These are phyloP conservation scores for Montipora capitata DNA, from an alignment of 92 coral and sea anemone species.

Conservation along the genomic window DNA sequence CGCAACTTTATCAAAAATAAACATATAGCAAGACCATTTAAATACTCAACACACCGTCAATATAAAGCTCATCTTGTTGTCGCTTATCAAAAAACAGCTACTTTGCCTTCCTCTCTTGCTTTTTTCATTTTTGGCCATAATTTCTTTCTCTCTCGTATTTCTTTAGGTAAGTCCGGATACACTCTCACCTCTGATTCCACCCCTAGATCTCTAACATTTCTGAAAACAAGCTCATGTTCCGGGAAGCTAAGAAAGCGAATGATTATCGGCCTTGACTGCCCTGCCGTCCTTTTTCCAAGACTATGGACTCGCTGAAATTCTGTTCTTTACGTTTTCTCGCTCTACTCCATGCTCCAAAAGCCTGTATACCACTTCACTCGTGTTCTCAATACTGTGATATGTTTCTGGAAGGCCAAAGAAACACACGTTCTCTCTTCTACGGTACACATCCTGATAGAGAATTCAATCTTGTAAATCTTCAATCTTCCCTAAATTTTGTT, in stretches of 20 bases:
- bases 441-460: neutral
- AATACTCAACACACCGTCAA: neutral
- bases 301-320: neutral
- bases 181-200: conserved; percentile 4
- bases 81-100: neutral
- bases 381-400: no score
- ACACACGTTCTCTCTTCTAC: neutral
- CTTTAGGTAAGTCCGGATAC: neutral
- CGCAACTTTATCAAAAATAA: neutral
- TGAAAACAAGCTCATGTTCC: neutral
- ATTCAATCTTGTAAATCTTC: neutral
- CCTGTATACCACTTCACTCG: neutral
- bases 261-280: neutral
- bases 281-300: neutral
- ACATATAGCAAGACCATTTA: neutral
- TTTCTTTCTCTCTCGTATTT: conserved; percentile 7
- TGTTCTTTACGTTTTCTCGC: neutral
- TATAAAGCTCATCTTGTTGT: neutral
- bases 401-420: conserved; percentile 6
- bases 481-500: neutral
- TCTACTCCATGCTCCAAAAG: neutral
- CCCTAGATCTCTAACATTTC: neutral
- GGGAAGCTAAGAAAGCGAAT: neutral
- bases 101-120: conserved; percentile 5
- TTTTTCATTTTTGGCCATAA: conserved; percentile 9